phyloP scores from a whole-genome alignment of 2,888 invertebrate species.

The Elegia similella region DNA sequence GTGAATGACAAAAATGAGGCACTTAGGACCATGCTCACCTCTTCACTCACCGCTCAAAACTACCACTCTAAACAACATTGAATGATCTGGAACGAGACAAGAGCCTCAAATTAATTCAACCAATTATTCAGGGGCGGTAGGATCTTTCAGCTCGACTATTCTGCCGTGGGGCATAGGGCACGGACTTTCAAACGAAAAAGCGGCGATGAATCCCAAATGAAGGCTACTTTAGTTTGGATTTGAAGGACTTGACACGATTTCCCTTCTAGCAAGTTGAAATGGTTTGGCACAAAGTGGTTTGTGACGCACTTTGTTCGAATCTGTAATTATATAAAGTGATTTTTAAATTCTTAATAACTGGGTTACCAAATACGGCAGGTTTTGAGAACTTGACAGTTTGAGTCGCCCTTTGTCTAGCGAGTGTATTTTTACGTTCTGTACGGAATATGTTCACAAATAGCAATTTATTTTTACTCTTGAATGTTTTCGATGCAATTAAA shows the following conservation, averaged over 20 bases:
- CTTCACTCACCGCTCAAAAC: background rate
- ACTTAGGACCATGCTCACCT: background rate
- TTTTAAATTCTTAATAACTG: too few relatives aligned
- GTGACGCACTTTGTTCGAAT: background rate
- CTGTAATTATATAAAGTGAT: too few relatives aligned
- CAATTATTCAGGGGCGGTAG: background rate
- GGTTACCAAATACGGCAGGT: too few relatives aligned
- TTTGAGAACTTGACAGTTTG: too few relatives aligned
- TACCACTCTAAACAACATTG: background rate
- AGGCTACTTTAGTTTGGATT: background rate
- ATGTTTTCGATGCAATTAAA: too few relatives aligned
- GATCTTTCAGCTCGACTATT: background rate
- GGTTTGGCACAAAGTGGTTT: background rate
- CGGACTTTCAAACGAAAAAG: background rate
- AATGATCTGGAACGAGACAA: constrained; percentile 2
- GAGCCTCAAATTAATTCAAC: constrained; percentile 4
- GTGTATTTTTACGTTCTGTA: too few relatives aligned
- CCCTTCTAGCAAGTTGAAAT: background rate
- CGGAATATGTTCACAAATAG: too few relatives aligned
- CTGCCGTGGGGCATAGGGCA: background rate
- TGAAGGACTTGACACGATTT: background rate
- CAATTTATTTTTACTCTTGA: too few relatives aligned
- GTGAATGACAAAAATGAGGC: too few relatives aligned
- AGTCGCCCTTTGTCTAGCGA: too few relatives aligned
- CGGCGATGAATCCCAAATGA: background rate